Evolutionary conservation across 2,888 invertebrate genomes (phyloP).

Genomic region (Leptothorax acervorum): DNA sequence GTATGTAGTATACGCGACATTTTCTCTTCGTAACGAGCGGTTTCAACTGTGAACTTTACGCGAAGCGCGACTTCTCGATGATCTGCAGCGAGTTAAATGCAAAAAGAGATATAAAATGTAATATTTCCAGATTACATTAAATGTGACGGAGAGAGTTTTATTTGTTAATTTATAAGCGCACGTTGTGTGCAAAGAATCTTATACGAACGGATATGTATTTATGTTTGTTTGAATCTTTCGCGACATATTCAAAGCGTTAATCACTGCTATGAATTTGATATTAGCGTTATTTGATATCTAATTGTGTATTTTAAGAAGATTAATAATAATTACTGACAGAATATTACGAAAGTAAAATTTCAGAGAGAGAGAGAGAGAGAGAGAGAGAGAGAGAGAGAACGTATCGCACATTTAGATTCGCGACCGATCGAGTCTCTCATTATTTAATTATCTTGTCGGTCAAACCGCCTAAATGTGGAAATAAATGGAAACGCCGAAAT

Average conservation of each 20-base stretch:
- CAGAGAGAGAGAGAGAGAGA: too few species aligned
- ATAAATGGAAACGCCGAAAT: background rate
- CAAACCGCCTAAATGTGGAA: background rate
- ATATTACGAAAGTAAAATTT: background rate
- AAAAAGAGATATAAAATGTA: background rate
- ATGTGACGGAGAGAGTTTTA: background rate
- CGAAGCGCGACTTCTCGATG: background rate
- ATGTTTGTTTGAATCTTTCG: background rate
- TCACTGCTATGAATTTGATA: background rate
- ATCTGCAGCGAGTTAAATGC: background rate
- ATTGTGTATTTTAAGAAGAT: background rate
- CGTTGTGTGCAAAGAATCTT: background rate
- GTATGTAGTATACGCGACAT: background rate
- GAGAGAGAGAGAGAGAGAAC: too few species aligned
- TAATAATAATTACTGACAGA: background rate
- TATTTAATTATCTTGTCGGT: background rate
- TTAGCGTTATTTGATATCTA: background rate
- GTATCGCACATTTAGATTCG: background rate
- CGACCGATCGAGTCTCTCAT: background rate
- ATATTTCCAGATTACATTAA: conserved; percentile 20
- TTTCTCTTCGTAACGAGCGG: background rate
- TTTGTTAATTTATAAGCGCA: background rate
- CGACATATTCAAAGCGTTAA: conserved; percentile 14
- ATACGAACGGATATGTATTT: background rate
- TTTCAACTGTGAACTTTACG: conserved; percentile 35